A percentile compares a stretch with the other conserved stretches of the same genome.
Conservation (phyloP, 2,888 invertebrate genomes). For the Caenorhabditis angaria region DNA sequence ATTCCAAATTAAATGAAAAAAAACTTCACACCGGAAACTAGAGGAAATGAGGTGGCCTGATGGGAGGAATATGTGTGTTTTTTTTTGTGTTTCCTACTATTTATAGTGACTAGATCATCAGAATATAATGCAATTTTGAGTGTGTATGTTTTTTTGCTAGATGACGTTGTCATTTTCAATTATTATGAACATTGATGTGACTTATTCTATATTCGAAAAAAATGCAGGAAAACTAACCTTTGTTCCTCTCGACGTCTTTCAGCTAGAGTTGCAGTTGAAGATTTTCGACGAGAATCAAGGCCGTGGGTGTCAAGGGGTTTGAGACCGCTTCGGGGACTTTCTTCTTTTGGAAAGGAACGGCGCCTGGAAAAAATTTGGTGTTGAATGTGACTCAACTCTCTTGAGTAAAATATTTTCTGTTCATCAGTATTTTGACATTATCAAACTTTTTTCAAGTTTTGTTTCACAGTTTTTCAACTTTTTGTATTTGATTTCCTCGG, state of each 20-base stretch:
- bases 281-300: constrained; percentile 24
- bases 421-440: too few relatives aligned
- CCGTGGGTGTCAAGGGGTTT: constrained; percentile 43
- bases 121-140: neutral
- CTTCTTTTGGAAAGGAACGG: constrained; percentile 40
- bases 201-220: too few relatives aligned
- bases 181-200: neutral
- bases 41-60: constrained; percentile 6
- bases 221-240: too few relatives aligned
- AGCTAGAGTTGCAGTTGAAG: constrained; percentile 28
- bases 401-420: too few relatives aligned
- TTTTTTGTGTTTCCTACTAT: neutral
- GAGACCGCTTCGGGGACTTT: constrained; percentile 40
- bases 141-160: neutral
- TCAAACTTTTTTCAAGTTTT: too few relatives aligned
- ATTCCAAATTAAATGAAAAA: neutral
- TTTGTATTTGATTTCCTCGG: too few relatives aligned
- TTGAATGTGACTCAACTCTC: too few relatives aligned
- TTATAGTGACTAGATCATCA: neutral
- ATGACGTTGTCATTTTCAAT: neutral
- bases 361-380: constrained; percentile 18
- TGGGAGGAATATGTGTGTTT: too few relatives aligned
- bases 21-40: neutral
- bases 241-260: constrained; percentile 40
- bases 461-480: too few relatives aligned